phyloP scores from a whole-genome alignment of 2,113 vertebrate species.

The Epinephelus cyanopodus region DNA sequence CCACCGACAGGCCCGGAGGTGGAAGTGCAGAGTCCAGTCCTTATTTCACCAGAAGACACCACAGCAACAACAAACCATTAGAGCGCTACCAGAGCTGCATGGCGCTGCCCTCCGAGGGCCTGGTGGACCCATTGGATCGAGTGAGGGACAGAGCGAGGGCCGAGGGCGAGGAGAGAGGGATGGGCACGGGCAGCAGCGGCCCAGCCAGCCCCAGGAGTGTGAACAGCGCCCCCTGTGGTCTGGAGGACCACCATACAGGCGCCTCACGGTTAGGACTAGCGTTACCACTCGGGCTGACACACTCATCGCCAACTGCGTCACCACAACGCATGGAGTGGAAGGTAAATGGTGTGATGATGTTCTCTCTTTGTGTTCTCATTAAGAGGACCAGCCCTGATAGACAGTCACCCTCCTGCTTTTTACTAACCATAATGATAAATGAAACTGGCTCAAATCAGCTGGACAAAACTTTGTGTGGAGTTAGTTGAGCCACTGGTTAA shows the following conservation, averaged over 20 bases:
- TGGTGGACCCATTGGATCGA: conserved; percentile 62
- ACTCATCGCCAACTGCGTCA: conserved; percentile 59
- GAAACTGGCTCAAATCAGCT: no score
- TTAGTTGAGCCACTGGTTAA: no score
- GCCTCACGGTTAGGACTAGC: conserved; percentile 67
- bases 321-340: conserved; percentile 89
- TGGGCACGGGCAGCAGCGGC: conserved; percentile 44
- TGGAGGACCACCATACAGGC: conserved; percentile 34
- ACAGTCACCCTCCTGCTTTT: no score
- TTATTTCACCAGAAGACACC: conserved; percentile 81
- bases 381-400: no score
- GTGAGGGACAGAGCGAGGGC: conserved; percentile 36
- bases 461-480: no score
- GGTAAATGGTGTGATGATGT: conserved; percentile 25
- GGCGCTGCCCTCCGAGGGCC: conserved; percentile 74
- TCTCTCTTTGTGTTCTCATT: no score
- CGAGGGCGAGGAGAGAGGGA: conserved; percentile 50
- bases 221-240: conserved; percentile 69
- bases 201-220: conserved; percentile 78
- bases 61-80: conserved; percentile 51
- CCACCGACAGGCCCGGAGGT: conserved; percentile 40
- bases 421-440: no score
- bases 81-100: conserved; percentile 87
- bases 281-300: conserved; percentile 53
- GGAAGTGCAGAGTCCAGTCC: conserved; percentile 85